Conservation (phyloP, 1,140 invertebrate species). For the Himalopsyche phryganea region DNA sequence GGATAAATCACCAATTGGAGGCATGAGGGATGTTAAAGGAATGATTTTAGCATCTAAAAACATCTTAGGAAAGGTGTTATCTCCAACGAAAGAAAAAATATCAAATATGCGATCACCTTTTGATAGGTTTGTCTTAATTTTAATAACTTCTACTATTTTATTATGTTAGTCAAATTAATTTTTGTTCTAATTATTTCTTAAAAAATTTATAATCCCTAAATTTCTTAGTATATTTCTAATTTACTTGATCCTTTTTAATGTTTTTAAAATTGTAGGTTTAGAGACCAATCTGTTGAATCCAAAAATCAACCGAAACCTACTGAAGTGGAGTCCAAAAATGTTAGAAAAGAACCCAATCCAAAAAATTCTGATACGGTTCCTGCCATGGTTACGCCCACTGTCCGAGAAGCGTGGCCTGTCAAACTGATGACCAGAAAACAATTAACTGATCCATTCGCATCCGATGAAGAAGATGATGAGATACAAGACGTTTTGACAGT, state of each 20-base stretch:
- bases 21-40: conserved; percentile 72
- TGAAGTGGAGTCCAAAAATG: not conserved
- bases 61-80: conserved; percentile 75
- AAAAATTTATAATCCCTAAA: too few species aligned
- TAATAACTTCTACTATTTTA: too few species aligned
- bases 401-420: conserved; percentile 38
- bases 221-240: too few species aligned
- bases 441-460: conserved; percentile 86
- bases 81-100: conserved; percentile 68
- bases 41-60: conserved; percentile 72
- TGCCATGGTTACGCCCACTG: conserved; percentile 1
- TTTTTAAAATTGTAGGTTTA: too few species aligned
- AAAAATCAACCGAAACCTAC: not conserved
- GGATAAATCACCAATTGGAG: conserved; percentile 45
- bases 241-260: too few species aligned
- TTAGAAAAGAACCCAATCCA: conserved; percentile 21
- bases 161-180: too few species aligned
- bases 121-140: conserved; percentile 1
- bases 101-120: conserved; percentile 20
- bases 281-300: not conserved
- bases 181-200: too few species aligned
- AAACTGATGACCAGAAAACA: conserved; percentile 80
- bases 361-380: not conserved
- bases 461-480: conserved; percentile 80
- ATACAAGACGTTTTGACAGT: conserved; percentile 23